Conservation (phyloP, 2,888 invertebrate genomes). For the Machimus atricapillus region DNA sequence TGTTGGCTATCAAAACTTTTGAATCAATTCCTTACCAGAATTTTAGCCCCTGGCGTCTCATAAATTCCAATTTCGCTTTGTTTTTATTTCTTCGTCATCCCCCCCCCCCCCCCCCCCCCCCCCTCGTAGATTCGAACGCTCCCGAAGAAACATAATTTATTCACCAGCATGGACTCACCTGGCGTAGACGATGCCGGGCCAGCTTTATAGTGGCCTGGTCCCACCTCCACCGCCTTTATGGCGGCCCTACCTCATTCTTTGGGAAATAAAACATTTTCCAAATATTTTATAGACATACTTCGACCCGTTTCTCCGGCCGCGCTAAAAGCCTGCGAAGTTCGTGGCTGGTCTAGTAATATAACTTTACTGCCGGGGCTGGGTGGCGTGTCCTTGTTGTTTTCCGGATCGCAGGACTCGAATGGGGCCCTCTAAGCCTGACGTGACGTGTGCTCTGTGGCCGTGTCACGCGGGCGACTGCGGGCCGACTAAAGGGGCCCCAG, state of each 20-base stretch:
- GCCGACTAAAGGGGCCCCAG: not conserved
- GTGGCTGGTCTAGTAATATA: conserved; percentile 17
- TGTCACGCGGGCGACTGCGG: conserved; percentile 9
- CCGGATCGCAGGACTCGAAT: not conserved
- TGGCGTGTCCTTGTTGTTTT: conserved; percentile 31
- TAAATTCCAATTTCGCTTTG: conserved; percentile 34
- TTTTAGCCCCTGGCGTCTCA: conserved; percentile 25
- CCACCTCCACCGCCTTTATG: conserved; percentile 17
- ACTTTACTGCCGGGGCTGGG: not conserved
- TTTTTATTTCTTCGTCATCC: conserved; percentile 16
- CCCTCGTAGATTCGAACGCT: not conserved
- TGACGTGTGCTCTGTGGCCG: conserved; percentile 5
- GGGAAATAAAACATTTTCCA: conserved; percentile 34
- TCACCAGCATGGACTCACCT: conserved; percentile 28
- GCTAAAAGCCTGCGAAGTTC: conserved; percentile 21
- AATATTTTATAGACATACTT: conserved; percentile 35
- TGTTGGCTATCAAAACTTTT: conserved; percentile 26
- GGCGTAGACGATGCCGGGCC: not conserved
- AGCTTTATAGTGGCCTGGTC: not conserved
- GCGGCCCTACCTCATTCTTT: conserved; percentile 20
- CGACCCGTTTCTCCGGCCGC: not conserved
- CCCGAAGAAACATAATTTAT: conserved; percentile 10
- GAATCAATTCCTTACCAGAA: conserved; percentile 31
- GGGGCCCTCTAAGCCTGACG: not conserved
- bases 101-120: not conserved